A percentile compares a stretch with the other conserved stretches of the same genome.
Conservation (phyloP, 2,888 invertebrate genomes). For the Vannuccia rotundouncinata region DNA sequence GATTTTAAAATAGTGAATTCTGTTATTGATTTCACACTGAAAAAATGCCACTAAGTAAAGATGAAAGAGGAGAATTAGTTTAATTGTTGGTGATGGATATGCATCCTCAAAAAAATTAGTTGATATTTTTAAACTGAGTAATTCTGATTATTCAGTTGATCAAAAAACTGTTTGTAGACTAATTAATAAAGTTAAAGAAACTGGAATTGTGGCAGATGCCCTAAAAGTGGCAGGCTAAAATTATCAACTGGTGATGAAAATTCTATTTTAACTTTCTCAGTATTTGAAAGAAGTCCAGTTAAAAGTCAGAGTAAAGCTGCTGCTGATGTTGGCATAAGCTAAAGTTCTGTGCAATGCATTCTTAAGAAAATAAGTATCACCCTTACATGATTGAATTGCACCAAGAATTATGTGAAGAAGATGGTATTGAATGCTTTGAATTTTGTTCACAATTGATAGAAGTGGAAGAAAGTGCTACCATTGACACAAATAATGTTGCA, state of each 20-base stretch:
- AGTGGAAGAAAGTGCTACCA: neutral
- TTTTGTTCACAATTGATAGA: neutral
- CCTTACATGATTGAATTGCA: neutral
- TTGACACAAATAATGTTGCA: neutral
- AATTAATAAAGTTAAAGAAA: neutral
- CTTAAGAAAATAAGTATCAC: neutral
- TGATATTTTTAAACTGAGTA: neutral
- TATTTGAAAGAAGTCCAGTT: neutral
- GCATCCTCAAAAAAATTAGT: neutral
- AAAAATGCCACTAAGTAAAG: too few species aligned
- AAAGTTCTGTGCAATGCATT: neutral
- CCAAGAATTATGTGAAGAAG: neutral
- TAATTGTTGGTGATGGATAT: too few species aligned
- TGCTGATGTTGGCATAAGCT: neutral
- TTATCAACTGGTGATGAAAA: neutral
- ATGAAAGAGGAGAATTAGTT: too few species aligned
- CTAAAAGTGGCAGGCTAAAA: neutral
- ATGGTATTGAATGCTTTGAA: neutral
- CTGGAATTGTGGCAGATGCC: neutral
- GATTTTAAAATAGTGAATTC: too few species aligned
- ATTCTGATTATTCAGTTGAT: neutral
- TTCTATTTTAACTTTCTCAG: neutral
- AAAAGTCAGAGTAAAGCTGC: neutral
- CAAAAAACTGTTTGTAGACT: neutral
- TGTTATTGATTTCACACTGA: too few species aligned